These are phyloP conservation scores for Verasper variegatus DNA, from an alignment of 2,113 vertebrate species.

Conservation along the genomic window DNA sequence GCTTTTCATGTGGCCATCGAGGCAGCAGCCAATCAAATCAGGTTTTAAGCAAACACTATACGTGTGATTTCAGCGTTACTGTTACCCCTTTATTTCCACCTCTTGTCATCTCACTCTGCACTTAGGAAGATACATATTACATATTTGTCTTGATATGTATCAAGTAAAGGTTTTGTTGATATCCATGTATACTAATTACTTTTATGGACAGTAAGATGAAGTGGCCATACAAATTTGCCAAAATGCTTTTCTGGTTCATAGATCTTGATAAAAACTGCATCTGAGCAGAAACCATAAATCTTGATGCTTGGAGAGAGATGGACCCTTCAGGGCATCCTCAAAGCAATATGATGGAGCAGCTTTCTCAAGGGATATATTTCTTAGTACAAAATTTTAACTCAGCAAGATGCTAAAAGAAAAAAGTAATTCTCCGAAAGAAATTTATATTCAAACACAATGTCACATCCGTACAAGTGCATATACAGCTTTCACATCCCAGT, in stretches of 20 bases:
- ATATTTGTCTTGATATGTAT: not conserved
- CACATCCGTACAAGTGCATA: not conserved
- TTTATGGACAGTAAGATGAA: not conserved
- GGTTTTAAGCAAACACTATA: too few relatives aligned
- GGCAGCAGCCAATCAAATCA: too few relatives aligned
- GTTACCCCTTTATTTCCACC: not conserved
- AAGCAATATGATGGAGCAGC: constrained; percentile 31
- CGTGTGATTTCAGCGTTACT: not conserved
- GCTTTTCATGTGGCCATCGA: too few relatives aligned
- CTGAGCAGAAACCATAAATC: constrained; percentile 34
- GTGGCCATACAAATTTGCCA: constrained; percentile 5
- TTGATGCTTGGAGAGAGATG: constrained; percentile 15
- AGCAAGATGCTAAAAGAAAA: not conserved
- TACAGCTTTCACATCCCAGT: not conserved
- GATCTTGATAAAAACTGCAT: constrained; percentile 4
- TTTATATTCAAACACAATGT: not conserved
- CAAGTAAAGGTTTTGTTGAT: not conserved
- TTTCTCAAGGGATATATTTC: constrained; percentile 10
- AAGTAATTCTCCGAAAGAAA: constrained; percentile 6
- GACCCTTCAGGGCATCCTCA: constrained; percentile 20
- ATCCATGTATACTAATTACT: not conserved
- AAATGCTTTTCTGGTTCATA: constrained; percentile 20
- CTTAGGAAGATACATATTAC: too few relatives aligned
- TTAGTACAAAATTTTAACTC: constrained; percentile 8
- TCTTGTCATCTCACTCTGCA: not conserved